Evolutionary conservation across 2,113 vertebrate genomes (phyloP).

Genomic region (Acanthisitta chloris): DNA sequence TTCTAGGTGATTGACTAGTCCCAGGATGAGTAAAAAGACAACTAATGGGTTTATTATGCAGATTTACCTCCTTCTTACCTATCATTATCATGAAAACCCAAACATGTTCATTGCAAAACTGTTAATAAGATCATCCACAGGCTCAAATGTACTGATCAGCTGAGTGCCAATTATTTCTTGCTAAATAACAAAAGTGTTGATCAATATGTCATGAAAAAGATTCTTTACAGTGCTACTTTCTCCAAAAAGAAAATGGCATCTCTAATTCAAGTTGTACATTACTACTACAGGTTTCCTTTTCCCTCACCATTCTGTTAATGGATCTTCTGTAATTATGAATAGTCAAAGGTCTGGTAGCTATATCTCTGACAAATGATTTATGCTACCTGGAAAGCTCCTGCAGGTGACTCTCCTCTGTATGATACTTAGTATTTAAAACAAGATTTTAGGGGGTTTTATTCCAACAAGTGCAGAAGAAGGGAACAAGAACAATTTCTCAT

Average conservation of each 20-base stretch:
- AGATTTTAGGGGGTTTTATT: background rate
- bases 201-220: background rate
- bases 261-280: background rate
- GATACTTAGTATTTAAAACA: background rate
- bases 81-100: background rate
- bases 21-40: background rate
- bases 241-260: fast-evolving
- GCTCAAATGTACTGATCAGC: background rate
- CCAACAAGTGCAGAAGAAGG: background rate
- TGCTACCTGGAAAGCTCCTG: background rate
- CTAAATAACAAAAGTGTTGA: background rate
- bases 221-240: background rate
- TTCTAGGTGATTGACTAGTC: background rate
- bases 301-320: background rate
- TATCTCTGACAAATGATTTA: background rate
- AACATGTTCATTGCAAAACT: background rate
- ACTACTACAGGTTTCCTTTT: background rate
- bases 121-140: background rate
- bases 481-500: background rate
- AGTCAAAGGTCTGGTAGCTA: background rate
- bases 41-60: background rate
- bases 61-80: background rate
- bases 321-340: background rate
- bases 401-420: background rate
- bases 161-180: background rate